Evolutionary conservation across 2,113 vertebrate genomes (phyloP).

Genomic region (Todiramphus chloris): DNA sequence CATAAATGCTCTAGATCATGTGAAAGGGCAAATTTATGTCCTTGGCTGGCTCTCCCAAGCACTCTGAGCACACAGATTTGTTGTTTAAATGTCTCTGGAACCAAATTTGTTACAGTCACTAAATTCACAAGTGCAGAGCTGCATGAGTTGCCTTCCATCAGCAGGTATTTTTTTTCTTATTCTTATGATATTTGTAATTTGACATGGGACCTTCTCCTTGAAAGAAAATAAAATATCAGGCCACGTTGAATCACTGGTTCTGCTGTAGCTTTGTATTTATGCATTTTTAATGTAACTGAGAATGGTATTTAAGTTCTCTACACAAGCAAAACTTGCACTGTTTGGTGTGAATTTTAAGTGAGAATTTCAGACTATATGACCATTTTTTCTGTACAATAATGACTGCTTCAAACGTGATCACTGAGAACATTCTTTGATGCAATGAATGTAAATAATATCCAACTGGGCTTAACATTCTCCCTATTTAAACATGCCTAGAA

Average conservation of each 20-base stretch:
- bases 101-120: fast-evolving
- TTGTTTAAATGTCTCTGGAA: neutral
- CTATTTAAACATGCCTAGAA: neutral
- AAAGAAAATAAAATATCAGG: neutral
- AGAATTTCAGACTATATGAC: neutral
- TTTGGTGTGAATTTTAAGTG: neutral
- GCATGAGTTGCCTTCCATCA: neutral
- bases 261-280: neutral
- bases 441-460: neutral
- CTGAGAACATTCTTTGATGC: neutral
- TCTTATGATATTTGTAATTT: neutral
- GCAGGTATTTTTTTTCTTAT: neutral
- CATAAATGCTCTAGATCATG: neutral
- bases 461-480: neutral
- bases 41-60: neutral
- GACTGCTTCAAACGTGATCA: neutral
- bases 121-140: neutral
- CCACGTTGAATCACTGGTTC: neutral
- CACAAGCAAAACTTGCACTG: neutral
- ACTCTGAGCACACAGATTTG: neutral
- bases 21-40: neutral
- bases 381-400: neutral
- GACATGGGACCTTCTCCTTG: neutral
- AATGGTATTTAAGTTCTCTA: neutral
- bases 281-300: neutral